These are phyloP conservation scores for Vimba vimba DNA, from an alignment of 2,113 vertebrate species.

Conservation along the genomic window DNA sequence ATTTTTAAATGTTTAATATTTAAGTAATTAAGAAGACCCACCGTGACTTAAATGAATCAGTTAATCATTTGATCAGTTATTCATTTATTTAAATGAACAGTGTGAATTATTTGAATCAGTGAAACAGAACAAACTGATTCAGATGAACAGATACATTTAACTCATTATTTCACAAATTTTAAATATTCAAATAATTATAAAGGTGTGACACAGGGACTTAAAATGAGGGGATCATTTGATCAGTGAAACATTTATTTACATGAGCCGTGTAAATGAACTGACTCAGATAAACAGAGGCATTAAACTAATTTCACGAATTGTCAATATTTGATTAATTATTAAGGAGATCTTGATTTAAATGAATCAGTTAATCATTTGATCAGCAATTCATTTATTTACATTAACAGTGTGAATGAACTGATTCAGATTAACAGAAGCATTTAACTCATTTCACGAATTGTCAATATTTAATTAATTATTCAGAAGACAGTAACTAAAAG, in stretches of 20 bases:
- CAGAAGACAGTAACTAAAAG: no score
- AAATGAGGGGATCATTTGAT: neutral
- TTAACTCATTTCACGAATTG: no score
- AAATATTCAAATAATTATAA: neutral
- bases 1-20: neutral
- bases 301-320: neutral
- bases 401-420: neutral
- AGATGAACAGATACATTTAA: neutral
- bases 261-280: neutral
- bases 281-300: neutral
- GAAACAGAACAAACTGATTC: neutral
- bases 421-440: no score
- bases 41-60: neutral
- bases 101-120: neutral
- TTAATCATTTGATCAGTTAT: neutral
- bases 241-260: neutral
- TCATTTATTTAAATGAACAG: neutral
- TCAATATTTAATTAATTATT: no score
- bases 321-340: neutral
- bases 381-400: neutral
- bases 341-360: neutral
- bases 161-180: neutral
- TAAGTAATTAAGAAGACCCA: neutral
- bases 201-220: neutral
- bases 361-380: neutral